Evolutionary conservation across 2,797 vertebrate genomes (phyloP).

Genomic region (Bryconaethiops microstoma): DNA sequence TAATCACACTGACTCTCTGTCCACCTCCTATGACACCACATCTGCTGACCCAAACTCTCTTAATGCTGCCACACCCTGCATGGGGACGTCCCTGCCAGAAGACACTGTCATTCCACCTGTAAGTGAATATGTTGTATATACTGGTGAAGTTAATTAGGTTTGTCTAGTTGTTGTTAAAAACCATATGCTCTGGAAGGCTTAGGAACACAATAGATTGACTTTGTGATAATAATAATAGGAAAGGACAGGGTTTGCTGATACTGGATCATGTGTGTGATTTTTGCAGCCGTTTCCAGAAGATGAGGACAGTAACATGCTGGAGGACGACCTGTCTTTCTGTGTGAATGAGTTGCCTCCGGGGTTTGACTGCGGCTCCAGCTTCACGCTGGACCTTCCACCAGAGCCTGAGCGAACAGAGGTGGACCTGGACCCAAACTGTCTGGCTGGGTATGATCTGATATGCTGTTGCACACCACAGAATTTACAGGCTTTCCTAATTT

Average conservation of each 20-base stretch:
- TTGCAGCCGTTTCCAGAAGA: slow-evolving; percentile 82
- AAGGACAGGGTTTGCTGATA: neutral
- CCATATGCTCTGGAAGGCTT: neutral
- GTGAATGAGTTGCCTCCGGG: slow-evolving; percentile 87
- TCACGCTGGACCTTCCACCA: slow-evolving; percentile 88
- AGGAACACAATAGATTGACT: neutral
- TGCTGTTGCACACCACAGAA: neutral
- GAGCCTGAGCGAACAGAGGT: slow-evolving; percentile 79
- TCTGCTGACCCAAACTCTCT: slow-evolving; percentile 84
- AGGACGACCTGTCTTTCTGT: slow-evolving; percentile 90
- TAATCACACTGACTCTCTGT: slow-evolving; percentile 88
- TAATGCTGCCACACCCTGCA: slow-evolving; percentile 81
- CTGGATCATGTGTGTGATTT: slow-evolving; percentile 70
- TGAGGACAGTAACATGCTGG: slow-evolving; percentile 84
- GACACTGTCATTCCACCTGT: slow-evolving; percentile 65
- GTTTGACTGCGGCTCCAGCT: slow-evolving; percentile 92
- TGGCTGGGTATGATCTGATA: slow-evolving; percentile 69
- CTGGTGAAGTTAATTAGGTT: slow-evolving; percentile 46
- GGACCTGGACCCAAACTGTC: slow-evolving; percentile 73
- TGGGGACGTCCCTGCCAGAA: slow-evolving; percentile 81
- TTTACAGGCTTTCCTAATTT: neutral
- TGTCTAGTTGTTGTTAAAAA: neutral
- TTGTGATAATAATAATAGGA: neutral
- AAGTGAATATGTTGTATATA: slow-evolving; percentile 18
- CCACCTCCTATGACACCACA: slow-evolving; percentile 85